Conservation (phyloP, 2,888 invertebrate genomes). For the Gisinianus flammeolus region DNA sequence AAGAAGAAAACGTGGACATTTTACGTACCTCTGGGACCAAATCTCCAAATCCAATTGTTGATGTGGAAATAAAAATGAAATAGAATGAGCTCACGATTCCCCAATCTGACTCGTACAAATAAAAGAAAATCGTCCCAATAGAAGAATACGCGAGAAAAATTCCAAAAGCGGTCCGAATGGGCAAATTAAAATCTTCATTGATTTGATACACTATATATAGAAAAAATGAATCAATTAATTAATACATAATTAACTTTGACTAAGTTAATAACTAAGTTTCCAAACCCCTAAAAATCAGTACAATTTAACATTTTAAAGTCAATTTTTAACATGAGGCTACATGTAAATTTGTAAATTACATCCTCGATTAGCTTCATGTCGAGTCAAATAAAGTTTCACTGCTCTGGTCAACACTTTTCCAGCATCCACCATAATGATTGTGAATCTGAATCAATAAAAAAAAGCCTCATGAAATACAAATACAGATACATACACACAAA, state of each 20-base stretch:
- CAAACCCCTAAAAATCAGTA: too few species aligned
- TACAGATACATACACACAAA: not conserved
- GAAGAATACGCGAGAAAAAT: slow-evolving; percentile 86
- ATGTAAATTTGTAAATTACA: slow-evolving; percentile 28
- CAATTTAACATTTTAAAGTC: too few species aligned
- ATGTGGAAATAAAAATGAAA: slow-evolving; percentile 96
- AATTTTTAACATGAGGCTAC: not conserved
- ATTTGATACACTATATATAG: slow-evolving; percentile 71
- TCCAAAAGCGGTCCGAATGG: slow-evolving; percentile 84
- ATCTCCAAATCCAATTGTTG: slow-evolving; percentile 97
- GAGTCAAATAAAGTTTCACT: slow-evolving; percentile 75
- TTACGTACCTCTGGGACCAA: slow-evolving; percentile 74
- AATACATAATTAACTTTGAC: not conserved
- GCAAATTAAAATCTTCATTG: slow-evolving; percentile 93
- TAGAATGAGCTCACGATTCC: slow-evolving; percentile 92
- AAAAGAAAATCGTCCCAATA: slow-evolving; percentile 81
- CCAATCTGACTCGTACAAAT: slow-evolving; percentile 77
- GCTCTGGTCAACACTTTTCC: slow-evolving; percentile 90
- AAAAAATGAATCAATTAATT: slow-evolving; percentile 10
- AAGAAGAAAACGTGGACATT: slow-evolving; percentile 15
- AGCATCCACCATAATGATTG: slow-evolving; percentile 92
- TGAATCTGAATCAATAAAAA: slow-evolving; percentile 68
- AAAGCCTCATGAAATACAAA: not conserved
- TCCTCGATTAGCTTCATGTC: slow-evolving; percentile 44
- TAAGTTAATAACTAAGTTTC: too few species aligned